Evolutionary conservation across 2,113 vertebrate genomes (phyloP), one percentile per base, ranked within the genome.

Genomic region (Scomber colias): DNA sequence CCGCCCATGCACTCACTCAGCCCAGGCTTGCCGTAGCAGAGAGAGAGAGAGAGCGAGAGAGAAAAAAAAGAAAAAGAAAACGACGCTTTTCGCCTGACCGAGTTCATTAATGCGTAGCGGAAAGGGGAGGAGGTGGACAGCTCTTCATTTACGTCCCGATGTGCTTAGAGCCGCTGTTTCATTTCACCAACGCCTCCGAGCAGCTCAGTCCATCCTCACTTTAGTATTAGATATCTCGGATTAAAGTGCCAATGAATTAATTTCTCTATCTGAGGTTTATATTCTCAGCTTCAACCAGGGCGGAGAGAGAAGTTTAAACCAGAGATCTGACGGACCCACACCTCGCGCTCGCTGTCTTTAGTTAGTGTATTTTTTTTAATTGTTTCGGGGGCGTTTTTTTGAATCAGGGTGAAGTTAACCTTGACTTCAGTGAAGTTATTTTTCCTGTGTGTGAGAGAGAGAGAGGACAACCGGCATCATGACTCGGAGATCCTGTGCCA

Each of bases 401-500:
- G 5, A 27, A 27, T 3, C 24, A 27, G 24, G 24, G 19, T 13
- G 53, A 27, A 40, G 66, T 78, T 81, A 40, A 61, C 15, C 14
- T 6, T 40, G 62, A 86, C 87, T 86, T 90, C 63, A 60, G 71
- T 83, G 59, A 89, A 90, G 87, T 89, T 90, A 40, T 40, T 13
- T 17, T 17, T n/a, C 11, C 1, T 60, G 21, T 21, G 30, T 21
- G 16, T 15, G 27, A 40, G 4, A 46, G 3, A 11, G 12, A 6
- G 24, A 49, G 62, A 73, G 45, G 54, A 77, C 49, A 16, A 0
- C 61, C 48, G 65, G 51, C 86, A 90, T 45, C 75, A 96, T 95
- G 94, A 94, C 94, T 24, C 93, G 94, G 75, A 95, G 94, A 83
- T 95, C 95, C 14, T 95, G 94, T 92, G 90, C 92, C 83, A 95